These are phyloP conservation scores for Clupea harengus DNA, from an alignment of 2,113 vertebrate species.

Conservation along the genomic window DNA sequence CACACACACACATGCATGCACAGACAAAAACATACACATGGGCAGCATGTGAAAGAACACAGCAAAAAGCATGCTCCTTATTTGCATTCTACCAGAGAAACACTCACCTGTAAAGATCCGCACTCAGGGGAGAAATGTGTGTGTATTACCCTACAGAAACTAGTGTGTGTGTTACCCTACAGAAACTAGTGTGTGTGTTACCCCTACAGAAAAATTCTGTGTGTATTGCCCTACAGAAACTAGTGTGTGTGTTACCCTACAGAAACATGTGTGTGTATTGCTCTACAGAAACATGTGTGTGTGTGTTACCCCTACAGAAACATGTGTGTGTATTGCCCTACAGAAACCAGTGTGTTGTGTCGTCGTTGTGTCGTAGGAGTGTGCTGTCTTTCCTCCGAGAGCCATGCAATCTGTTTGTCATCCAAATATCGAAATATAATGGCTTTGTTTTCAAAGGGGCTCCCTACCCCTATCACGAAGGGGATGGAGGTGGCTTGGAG, in stretches of 20 bases:
- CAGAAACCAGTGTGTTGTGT: background rate
- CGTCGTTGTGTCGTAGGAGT: background rate
- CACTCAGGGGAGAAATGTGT: too few species aligned
- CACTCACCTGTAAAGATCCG: too few species aligned
- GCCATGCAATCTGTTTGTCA: background rate
- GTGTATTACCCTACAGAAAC: too few species aligned
- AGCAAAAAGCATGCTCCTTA: background rate
- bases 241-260: too few species aligned
- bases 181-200: background rate
- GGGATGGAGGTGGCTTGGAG: too few species aligned
- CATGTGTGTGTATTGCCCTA: background rate
- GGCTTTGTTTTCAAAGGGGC: background rate
- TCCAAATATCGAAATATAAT: background rate
- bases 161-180: too few species aligned
- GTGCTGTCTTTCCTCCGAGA: background rate
- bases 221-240: background rate
- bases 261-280: too few species aligned
- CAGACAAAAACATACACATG: too few species aligned
- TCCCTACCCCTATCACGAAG: background rate
- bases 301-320: background rate
- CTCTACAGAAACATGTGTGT: background rate
- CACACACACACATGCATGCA: constrained; percentile 19
- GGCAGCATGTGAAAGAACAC: background rate
- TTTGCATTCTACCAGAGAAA: too few species aligned
- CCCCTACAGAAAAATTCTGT: background rate